A percentile compares a stretch with the other conserved stretches of the same genome.
Conservation (phyloP, 2,797 vertebrate genomes). For the Hydrophis major region DNA sequence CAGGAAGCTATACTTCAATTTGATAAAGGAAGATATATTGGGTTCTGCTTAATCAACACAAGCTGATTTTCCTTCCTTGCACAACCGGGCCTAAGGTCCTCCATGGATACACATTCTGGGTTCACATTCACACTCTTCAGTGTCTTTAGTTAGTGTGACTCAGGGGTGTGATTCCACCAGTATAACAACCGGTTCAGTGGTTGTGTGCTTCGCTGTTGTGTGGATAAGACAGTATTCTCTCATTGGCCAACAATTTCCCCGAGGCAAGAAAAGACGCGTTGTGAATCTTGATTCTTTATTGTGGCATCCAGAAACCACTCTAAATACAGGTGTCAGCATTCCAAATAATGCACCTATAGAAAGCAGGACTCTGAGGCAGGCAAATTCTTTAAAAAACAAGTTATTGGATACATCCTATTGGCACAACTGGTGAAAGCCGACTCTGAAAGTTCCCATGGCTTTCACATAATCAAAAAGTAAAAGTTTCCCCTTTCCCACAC, state of each 20-base stretch:
- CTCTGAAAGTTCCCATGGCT: too few relatives aligned
- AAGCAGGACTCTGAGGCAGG: too few relatives aligned
- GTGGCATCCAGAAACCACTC: background rate
- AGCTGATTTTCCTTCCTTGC: background rate
- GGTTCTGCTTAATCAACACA: background rate
- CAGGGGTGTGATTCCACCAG: too few relatives aligned
- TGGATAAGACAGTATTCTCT: background rate
- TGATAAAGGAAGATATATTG: background rate
- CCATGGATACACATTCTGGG: background rate
- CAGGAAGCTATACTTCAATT: background rate
- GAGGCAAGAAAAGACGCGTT: background rate
- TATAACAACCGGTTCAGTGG: too few relatives aligned
- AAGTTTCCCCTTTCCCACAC: too few relatives aligned
- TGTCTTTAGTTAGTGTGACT: background rate
- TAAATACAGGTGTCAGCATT: background rate
- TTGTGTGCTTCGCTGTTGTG: background rate
- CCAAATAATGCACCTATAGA: too few relatives aligned
- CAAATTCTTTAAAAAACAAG: too few relatives aligned
- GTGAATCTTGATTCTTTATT: background rate
- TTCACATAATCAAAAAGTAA: too few relatives aligned
- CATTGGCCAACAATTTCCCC: background rate
- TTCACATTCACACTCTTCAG: too few relatives aligned
- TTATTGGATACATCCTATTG: too few relatives aligned
- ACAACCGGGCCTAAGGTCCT: background rate
- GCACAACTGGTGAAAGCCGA: too few relatives aligned